A percentile compares a stretch with the other conserved stretches of the same genome.
Evolutionary conservation across 2,797 vertebrate species (phyloP).

Genomic region (Enteromius radiatus): DNA sequence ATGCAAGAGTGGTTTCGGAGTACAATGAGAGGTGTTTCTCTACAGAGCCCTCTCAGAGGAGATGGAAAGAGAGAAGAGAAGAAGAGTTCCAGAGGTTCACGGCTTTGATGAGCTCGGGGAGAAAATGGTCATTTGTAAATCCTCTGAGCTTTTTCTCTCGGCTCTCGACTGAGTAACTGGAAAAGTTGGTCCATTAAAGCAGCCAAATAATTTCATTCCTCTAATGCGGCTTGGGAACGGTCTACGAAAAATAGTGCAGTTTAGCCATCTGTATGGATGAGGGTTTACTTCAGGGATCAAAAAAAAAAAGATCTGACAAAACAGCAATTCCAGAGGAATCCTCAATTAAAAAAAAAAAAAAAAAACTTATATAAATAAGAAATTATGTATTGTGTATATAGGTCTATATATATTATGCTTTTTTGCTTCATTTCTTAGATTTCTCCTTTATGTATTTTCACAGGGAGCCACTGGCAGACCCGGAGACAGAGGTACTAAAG

Average conservation of each 20-base stretch:
- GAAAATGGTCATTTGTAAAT: slow-evolving; percentile 38
- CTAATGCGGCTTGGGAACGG: slow-evolving; percentile 20
- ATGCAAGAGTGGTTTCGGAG: slow-evolving; percentile 65
- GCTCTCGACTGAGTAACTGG: not conserved
- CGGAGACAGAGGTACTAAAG: slow-evolving; percentile 97
- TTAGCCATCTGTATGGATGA: not conserved
- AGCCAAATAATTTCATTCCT: slow-evolving; percentile 10
- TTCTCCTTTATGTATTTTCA: slow-evolving; percentile 53
- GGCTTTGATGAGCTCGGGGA: slow-evolving; percentile 8
- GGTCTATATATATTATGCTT: not conserved
- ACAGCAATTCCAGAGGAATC: not conserved
- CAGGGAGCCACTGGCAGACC: slow-evolving; percentile 87
- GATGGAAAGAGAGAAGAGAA: not conserved
- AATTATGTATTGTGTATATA: not conserved
- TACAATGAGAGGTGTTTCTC: slow-evolving; percentile 69
- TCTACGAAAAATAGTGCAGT: not conserved
- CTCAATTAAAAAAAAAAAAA: not conserved
- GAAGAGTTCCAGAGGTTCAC: slow-evolving; percentile 4
- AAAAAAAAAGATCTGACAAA: not conserved
- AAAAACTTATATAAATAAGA: not conserved
- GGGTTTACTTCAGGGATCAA: not conserved
- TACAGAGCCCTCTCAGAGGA: slow-evolving; percentile 48
- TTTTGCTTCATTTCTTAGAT: slow-evolving; percentile 14
- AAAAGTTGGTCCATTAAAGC: slow-evolving; percentile 16
- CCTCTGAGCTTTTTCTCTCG: not conserved